A percentile compares a stretch with the other conserved stretches of the same genome.
Evolutionary conservation across 2,888 invertebrate genomes (phyloP).

Genomic region (Phortica okadai): DNA sequence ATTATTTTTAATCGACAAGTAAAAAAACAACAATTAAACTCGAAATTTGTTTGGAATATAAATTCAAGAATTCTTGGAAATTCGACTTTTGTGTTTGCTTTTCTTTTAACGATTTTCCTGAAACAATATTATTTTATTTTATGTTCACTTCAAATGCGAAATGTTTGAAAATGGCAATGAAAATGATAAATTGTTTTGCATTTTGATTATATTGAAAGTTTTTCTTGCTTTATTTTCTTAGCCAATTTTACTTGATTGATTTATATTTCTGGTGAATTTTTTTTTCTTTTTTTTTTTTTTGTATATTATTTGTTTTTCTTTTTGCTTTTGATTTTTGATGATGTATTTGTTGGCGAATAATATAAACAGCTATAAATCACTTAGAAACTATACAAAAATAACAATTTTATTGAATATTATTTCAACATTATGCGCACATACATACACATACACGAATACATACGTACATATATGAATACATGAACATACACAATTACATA

Average conservation of each 20-base stretch:
- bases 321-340: background rate
- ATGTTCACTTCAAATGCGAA: no score
- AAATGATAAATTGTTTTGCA: slow-evolving; percentile 22
- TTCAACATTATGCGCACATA: background rate
- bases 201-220: slow-evolving; percentile 19
- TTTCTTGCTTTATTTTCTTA: slow-evolving; percentile 30
- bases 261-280: background rate
- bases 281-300: background rate
- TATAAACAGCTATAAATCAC: no score
- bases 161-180: slow-evolving; percentile 27
- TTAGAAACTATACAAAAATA: background rate
- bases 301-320: background rate
- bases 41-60: no score
- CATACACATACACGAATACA: slow-evolving; percentile 12
- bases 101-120: no score
- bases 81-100: no score
- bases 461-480: background rate
- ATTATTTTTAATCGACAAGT: no score
- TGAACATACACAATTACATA: slow-evolving; percentile 14
- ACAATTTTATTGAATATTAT: slow-evolving; percentile 33
- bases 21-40: no score
- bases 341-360: no score
- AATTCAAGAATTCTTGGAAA: no score
- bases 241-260: slow-evolving; percentile 18
- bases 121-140: no score